A percentile compares a stretch with the other conserved stretches of the same genome.
Evolutionary conservation across 2,888 invertebrate species (phyloP).

Genomic region (Drosophila greeni): DNA sequence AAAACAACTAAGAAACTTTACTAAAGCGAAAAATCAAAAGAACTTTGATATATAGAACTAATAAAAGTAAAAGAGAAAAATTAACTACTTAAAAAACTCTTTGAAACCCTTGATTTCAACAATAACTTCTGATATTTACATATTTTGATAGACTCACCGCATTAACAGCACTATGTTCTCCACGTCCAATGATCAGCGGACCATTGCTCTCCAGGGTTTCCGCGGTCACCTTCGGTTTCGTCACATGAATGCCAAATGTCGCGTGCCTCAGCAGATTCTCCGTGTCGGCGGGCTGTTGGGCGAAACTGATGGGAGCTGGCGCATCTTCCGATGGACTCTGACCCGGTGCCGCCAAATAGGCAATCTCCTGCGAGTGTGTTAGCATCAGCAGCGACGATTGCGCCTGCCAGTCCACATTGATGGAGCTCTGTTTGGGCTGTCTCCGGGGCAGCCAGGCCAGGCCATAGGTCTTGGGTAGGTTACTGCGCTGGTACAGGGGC

Average conservation of each 20-base stretch:
- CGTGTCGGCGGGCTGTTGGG: slow-evolving; percentile 46
- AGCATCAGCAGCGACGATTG: slow-evolving; percentile 83
- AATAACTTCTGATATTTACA: too few relatives aligned
- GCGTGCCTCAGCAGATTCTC: slow-evolving; percentile 75
- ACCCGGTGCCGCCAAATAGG: slow-evolving; percentile 78
- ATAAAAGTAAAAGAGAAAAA: background rate
- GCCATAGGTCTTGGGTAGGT: slow-evolving; percentile 79
- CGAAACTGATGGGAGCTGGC: slow-evolving; percentile 76
- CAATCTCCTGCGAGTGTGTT: slow-evolving; percentile 81
- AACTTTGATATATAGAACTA: background rate
- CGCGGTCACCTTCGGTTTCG: slow-evolving; percentile 63
- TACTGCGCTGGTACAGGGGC: slow-evolving; percentile 80
- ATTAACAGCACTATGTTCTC: slow-evolving; percentile 78
- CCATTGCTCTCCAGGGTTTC: slow-evolving; percentile 53
- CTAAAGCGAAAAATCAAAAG: background rate
- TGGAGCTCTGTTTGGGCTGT: slow-evolving; percentile 79
- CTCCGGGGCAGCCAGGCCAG: slow-evolving; percentile 82
- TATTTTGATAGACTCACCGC: slow-evolving; percentile 77
- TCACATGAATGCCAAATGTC: slow-evolving; percentile 79
- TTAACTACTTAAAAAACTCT: too few relatives aligned
- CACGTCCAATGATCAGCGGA: slow-evolving; percentile 77
- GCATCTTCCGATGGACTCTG: slow-evolving; percentile 78
- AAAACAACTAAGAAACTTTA: slow-evolving; percentile 34
- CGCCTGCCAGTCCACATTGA: slow-evolving; percentile 81
- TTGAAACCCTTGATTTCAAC: too few relatives aligned